Percentiles rank a stretch among this genome's conserved stretches.
Conservation (phyloP, 2,113 vertebrate genomes). For the Microtus oregoni region DNA sequence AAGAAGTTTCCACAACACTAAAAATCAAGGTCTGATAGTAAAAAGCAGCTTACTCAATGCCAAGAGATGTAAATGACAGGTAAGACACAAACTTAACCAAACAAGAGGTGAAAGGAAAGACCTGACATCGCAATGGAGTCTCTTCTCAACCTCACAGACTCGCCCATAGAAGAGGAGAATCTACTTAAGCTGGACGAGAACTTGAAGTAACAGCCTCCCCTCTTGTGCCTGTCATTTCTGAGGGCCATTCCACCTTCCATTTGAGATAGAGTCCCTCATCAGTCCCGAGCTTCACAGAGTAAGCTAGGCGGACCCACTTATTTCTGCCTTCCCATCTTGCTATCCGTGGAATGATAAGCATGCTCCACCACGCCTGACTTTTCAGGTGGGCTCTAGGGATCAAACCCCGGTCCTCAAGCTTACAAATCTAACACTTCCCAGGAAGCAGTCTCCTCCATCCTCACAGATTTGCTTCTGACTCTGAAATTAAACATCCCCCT, state of each 20-base stretch:
- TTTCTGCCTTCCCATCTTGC: not conserved
- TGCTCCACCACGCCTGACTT: no score
- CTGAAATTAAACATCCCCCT: not conserved
- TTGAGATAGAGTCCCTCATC: not conserved
- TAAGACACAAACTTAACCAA: not conserved
- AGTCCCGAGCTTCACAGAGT: not conserved
- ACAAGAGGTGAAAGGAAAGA: not conserved
- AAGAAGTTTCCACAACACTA: no score
- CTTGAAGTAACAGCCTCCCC: not conserved
- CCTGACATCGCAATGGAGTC: fast-evolving
- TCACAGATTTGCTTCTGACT: not conserved
- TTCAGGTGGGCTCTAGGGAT: not conserved
- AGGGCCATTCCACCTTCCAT: not conserved
- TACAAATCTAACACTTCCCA: not conserved
- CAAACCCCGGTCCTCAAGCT: not conserved
- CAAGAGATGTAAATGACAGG: not conserved
- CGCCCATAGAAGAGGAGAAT: not conserved
- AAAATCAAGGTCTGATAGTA: not conserved
- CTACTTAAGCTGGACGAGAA: not conserved
- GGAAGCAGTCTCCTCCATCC: no score
- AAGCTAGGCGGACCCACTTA: not conserved
- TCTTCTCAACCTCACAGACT: not conserved
- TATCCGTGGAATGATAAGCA: not conserved
- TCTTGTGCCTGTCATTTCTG: not conserved
- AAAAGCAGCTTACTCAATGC: not conserved